phyloP scores from a whole-genome alignment of 2,888 invertebrate genomes.

The Parascotia fuliginaria region DNA sequence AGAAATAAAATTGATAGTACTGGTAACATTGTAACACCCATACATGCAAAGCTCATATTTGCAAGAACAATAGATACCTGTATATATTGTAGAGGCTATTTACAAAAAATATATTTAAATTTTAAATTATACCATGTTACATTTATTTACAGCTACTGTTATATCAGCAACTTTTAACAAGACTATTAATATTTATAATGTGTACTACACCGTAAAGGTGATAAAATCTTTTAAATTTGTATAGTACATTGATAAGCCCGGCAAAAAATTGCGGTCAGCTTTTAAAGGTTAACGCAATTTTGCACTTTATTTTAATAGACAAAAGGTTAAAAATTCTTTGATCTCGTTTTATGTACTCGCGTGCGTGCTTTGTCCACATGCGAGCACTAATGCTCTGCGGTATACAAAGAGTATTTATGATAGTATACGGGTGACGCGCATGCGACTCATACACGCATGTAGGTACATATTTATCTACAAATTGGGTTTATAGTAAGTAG shows the following conservation, averaged over 20 bases:
- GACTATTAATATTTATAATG: constrained; percentile 40
- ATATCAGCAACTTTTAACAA: constrained; percentile 22
- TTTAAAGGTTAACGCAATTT: too few relatives aligned
- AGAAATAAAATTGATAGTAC: constrained; percentile 25
- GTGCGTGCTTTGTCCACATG: too few relatives aligned
- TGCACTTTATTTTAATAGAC: too few relatives aligned
- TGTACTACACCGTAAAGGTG: constrained; percentile 47
- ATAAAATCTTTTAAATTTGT: constrained; percentile 20
- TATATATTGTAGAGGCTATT: constrained; percentile 27
- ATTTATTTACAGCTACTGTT: constrained; percentile 10
- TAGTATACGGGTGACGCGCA: too few relatives aligned
- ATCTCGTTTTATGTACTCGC: too few relatives aligned
- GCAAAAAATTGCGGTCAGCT: not conserved
- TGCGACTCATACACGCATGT: too few relatives aligned
- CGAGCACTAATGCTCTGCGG: too few relatives aligned
- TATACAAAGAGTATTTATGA: too few relatives aligned
- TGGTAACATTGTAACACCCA: constrained; percentile 53
- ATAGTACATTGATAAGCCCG: constrained; percentile 15
- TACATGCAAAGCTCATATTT: constrained; percentile 62
- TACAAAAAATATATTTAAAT: constrained; percentile 59
- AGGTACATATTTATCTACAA: too few relatives aligned
- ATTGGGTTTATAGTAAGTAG: too few relatives aligned
- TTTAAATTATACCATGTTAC: constrained; percentile 43
- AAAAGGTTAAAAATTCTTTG: too few relatives aligned
- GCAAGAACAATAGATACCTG: constrained; percentile 48